Evolutionary conservation across 53 echinoderm and acorn worm species (phyloP).

Genomic region (Actinopyga echinites): DNA sequence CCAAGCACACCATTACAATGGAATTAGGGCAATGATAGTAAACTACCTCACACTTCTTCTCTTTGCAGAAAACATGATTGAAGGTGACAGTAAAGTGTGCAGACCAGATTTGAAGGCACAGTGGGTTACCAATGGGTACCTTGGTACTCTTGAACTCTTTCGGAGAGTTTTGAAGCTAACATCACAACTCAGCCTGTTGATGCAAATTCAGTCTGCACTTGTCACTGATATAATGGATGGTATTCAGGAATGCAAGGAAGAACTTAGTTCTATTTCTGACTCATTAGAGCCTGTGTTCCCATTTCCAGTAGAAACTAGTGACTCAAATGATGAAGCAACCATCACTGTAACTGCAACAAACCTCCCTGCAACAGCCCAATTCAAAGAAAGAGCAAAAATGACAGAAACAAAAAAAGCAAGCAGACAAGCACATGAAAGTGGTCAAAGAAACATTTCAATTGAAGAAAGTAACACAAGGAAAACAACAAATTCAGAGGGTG

Average conservation of each 20-base stretch:
- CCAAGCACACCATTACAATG: neutral
- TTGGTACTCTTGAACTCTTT: neutral
- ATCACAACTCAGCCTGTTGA: neutral
- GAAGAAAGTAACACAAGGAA: neutral
- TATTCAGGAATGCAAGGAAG: neutral
- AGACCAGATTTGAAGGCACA: neutral
- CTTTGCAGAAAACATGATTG: slow-evolving; percentile 10
- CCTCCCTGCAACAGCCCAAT: neutral
- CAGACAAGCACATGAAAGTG: neutral
- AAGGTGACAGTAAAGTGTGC: neutral
- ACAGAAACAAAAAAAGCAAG: neutral
- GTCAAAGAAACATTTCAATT: no score
- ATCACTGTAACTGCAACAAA: neutral
- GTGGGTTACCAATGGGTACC: neutral
- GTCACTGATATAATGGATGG: neutral
- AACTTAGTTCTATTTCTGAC: neutral
- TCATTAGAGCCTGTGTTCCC: neutral
- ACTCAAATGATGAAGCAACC: neutral
- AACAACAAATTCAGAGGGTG: neutral
- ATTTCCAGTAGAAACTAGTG: neutral
- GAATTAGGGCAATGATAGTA: neutral
- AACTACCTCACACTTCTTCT: neutral
- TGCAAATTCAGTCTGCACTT: neutral
- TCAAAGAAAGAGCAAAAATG: neutral
- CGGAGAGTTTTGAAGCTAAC: neutral